phyloP scores from a whole-genome alignment of 2,113 vertebrate species.

The Bujurquina vittata region DNA sequence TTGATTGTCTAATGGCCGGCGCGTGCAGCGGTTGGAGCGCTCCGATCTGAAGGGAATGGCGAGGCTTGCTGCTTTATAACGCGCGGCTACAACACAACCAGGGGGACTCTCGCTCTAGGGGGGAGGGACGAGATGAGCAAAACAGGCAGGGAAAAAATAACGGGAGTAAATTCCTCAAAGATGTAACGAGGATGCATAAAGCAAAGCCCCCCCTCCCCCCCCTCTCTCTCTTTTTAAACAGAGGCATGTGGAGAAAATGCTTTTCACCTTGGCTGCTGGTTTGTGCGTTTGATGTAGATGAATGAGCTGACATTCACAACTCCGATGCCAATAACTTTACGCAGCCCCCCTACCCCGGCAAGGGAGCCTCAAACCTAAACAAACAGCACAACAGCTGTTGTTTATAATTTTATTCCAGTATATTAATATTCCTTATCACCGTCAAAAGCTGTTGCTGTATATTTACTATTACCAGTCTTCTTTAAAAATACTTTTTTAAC shows the following conservation, averaged over 20 bases:
- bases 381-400: background rate
- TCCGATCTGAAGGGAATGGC: constrained; percentile 59
- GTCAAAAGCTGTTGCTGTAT: background rate
- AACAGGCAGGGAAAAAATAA: constrained; percentile 9
- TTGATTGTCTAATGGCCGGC: constrained; percentile 22
- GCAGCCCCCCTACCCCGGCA: background rate
- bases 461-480: background rate
- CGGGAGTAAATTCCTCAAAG: constrained; percentile 51
- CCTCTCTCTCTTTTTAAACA: constrained; percentile 11
- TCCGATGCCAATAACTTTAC: constrained; percentile 43
- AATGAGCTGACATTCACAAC: constrained; percentile 50
- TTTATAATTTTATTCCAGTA: background rate
- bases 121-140: constrained; percentile 9
- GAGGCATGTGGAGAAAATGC: constrained; percentile 10
- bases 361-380: constrained; percentile 14
- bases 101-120: constrained; percentile 55
- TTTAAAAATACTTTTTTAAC: background rate
- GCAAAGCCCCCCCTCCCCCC: background rate
- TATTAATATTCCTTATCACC: background rate
- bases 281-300: constrained; percentile 45
- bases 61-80: constrained; percentile 76
- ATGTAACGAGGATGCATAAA: constrained; percentile 31
- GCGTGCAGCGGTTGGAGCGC: constrained; percentile 41
- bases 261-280: constrained; percentile 50
- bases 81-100: constrained; percentile 64